Evolutionary conservation across 2,797 vertebrate genomes (phyloP), one percentile per base, ranked within the genome.

Genomic region (Apogon hyalosoma): DNA sequence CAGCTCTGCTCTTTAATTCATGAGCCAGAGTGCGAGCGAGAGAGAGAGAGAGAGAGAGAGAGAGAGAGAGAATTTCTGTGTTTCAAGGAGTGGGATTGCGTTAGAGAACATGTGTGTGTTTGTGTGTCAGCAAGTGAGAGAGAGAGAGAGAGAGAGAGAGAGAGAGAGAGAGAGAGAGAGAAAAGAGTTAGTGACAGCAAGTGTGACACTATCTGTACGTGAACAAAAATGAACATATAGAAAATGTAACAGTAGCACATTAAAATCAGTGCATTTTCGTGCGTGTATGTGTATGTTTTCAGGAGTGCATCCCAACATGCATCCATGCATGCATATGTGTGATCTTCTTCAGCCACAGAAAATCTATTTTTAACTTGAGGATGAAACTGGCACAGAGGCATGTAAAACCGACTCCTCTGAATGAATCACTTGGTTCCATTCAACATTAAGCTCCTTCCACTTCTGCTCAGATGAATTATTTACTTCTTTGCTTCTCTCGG

Each of bases 1-100:
- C 87, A 85, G 84, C 84, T 81, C 88, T 90, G 84, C 90, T 91
- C 90, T 91, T 91, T 91, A 90, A 90, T 91, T 91, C 88, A 90
- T 91, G 87, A 91, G 88, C 82, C 74, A 59, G 83, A 83, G 87
- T 2, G n/a, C 47, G 9, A 71, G 70, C 13, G 76, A 12, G 77
- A 14, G 69, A 24, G 68, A 41, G 43, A 63, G 9, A n/a, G 10
- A 13, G 1, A 28, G 18, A 49, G n/a, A 47, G 13, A 53, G 53
- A 62, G 55, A 65, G 56, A 42, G 50, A 46, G 51, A 6, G 41
- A 9, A 49, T 42, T 6, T 48, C 33, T 38, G 55, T 33, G 48
- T 13, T 36, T 63, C 7, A 36, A 36, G 2, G 50, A 15, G 59
- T 43, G 65, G 2, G 56, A 61, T 11, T 49, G 42, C 79, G 63